Base-by-base conservation (phyloP, 2,888 invertebrate species). In the Mimumesa dahlbomi region DNA sequence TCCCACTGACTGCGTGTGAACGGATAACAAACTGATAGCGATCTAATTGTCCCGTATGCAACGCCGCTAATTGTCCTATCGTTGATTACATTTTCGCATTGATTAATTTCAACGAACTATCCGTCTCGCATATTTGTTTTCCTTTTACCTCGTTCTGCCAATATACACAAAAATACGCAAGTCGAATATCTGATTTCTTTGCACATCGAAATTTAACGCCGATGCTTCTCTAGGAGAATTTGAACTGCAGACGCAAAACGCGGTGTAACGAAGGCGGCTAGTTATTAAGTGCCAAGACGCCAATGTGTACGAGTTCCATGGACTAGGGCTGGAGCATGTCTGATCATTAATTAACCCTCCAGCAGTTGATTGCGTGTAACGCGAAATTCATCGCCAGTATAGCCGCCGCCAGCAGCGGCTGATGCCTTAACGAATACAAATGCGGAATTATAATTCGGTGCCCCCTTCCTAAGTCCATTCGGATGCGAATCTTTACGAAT, bases 361-460 rank as follows among this genome's bases (percentile, higher is more conserved):
- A 56, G 63, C 72, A 78, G 76, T 83, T 82, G 83, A 84, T 85
- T 82, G 84, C 85, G 82, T 73, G 81, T 82, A 82, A 84, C 78
- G 81, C 81, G 77, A 84, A 86, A 84, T 85, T 85, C 84, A 84
- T 85, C 82, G 82, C 62, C 18, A 52, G 34, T 36, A 57, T 43
- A 62, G 49, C 70, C 59, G 75, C 65, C 57, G 70, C 58, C 69
- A 67, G 67, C 75, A 77, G 75, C 80, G 73, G 57, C 74, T 69
- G 74, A 70, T 74, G 76, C 80, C 84, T 85, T 81, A 88, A 87
- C 87, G 87, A 87, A 87, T 88, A 87, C 83, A 88, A 88, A 88
- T 87, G 85, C 81, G 79, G 81, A 84, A 87, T 88, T 86, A 85
- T 85, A 86, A 86, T 85, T 87, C 84, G 81, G 79, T 79, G 75